phyloP scores from a whole-genome alignment of 2,888 invertebrate species.

The Netelia melanura region DNA sequence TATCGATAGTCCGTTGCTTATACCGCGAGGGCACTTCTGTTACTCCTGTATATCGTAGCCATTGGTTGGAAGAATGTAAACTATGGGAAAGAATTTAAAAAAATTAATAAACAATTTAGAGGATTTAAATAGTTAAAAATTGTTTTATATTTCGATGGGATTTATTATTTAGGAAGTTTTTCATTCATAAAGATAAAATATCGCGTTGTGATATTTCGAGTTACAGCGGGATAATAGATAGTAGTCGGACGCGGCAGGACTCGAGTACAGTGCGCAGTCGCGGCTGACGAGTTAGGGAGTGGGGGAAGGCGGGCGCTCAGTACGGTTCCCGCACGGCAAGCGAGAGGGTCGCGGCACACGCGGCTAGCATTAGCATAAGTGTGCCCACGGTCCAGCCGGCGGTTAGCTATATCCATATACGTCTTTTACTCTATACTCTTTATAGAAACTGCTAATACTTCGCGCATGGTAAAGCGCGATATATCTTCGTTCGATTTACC shows the following conservation, averaged over 20 bases:
- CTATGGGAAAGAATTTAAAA: not conserved
- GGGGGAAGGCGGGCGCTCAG: constrained; percentile 45
- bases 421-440: constrained; percentile 5
- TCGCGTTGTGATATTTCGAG: too few species aligned
- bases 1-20: constrained; percentile 21
- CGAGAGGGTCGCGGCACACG: constrained; percentile 54
- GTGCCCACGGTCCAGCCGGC: constrained; percentile 69
- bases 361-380: constrained; percentile 74
- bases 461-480: constrained; percentile 36
- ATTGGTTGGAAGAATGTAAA: not conserved
- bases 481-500: constrained; percentile 53
- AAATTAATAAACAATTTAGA: not conserved
- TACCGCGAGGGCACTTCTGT: constrained; percentile 1
- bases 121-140: too few species aligned
- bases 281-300: constrained; percentile 15
- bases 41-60: not conserved
- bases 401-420: constrained; percentile 25
- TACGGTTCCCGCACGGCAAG: constrained; percentile 46
- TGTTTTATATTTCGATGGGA: too few species aligned
- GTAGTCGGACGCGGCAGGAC: constrained; percentile 63
- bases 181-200: too few species aligned
- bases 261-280: constrained; percentile 6
- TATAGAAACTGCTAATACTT: constrained; percentile 5
- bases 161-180: too few species aligned
- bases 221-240: constrained; percentile 43